A percentile compares a stretch with the other conserved stretches of the same genome.
These are phyloP conservation scores for Acanthacorydalis orientalis DNA, from an alignment of 2,888 invertebrate genomes.

Conservation along the genomic window DNA sequence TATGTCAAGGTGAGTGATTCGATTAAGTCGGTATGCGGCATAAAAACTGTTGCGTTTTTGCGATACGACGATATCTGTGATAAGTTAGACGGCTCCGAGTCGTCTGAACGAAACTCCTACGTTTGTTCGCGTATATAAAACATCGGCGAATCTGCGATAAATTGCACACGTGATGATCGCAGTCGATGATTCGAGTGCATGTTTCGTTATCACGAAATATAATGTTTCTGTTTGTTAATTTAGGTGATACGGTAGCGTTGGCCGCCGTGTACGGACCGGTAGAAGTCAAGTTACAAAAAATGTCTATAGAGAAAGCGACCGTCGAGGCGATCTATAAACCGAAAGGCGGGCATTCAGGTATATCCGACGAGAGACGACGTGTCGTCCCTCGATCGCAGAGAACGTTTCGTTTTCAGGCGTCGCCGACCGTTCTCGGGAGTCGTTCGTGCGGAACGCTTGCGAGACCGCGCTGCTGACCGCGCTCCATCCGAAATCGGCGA, in stretches of 20 bases:
- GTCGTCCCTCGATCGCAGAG: conserved; percentile 46
- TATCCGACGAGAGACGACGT: conserved; percentile 21
- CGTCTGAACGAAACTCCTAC: too few relatives aligned
- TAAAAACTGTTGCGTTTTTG: too few relatives aligned
- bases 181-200: too few relatives aligned
- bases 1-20: conserved; percentile 71
- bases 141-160: too few relatives aligned
- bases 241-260: conserved; percentile 62
- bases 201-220: too few relatives aligned
- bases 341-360: conserved; percentile 54
- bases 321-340: conserved; percentile 64
- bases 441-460: conserved; percentile 57
- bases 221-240: conserved; percentile 15
- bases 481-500: conserved; percentile 64
- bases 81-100: too few relatives aligned
- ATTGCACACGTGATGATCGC: too few relatives aligned
- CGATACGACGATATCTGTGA: too few relatives aligned
- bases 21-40: too few relatives aligned
- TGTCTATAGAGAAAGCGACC: conserved; percentile 60
- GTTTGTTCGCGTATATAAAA: too few relatives aligned
- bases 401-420: conserved; percentile 27
- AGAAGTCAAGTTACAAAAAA: conserved; percentile 59
- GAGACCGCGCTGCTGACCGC: conserved; percentile 53
- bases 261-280: conserved; percentile 71
- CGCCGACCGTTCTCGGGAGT: conserved; percentile 55